Evolutionary conservation across 1,140 invertebrate genomes (phyloP), one percentile per base, ranked within the genome.

Genomic region (Orius laevigatus): DNA sequence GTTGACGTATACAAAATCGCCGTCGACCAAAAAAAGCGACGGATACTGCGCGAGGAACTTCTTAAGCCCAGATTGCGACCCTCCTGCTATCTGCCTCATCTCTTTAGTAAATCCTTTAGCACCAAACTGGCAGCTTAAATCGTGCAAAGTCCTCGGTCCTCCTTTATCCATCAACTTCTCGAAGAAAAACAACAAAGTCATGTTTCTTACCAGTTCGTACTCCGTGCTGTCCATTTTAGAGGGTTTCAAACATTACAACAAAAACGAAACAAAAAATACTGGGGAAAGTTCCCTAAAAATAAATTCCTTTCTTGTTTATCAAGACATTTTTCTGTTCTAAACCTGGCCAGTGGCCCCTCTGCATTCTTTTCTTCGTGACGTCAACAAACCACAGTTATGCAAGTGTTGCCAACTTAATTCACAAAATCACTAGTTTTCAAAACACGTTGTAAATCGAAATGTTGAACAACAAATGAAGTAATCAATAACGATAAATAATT

Each of bases 71-170:
- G 86, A 87, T 63, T 93, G 89, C 50, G 86, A 91, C 52, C 88
- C 88, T 42, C 90, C 90, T 59, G 88, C 89, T 57, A 94, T 93
- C 68, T 92, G 87, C 55, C 84, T 71, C 85, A 89, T 90, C 69
- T 94, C 88, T 71, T 90, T 91, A 2, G 88, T 91, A 62, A 94
- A 94, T 45, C 88, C 88, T 68, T 91, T 92, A 50, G 88, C 88
- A 58, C 90, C 89, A 67, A 94, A 94, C 66, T 94, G 89, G 68
- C 92, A 96, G 60, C 86, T 91, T 49, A 96, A 73, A 70, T 96
- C 92, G 66, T 96, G 92, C 54, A 96, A 70, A 39, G 90, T 93
- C 61, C 92, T 75, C 49, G 87, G 86, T 63, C 88, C 87, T 52
- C 84, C 82, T 69, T 92, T 93, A 63, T 94, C 89, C 71, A 95